Base-by-base conservation (phyloP, 2,113 vertebrate genomes). In the Silurus asotus region DNA sequence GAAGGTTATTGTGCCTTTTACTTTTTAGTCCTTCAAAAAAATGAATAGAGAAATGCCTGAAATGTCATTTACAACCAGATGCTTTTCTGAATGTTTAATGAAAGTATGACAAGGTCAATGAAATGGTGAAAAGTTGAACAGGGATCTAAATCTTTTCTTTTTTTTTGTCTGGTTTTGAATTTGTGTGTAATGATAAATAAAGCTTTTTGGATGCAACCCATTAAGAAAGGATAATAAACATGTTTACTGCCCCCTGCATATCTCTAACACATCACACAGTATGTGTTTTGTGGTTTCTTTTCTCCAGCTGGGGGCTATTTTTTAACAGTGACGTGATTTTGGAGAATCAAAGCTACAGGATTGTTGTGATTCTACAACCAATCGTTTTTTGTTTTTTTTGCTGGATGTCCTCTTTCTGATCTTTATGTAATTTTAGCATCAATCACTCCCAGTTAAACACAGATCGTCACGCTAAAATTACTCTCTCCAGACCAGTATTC, bases 261-360 rank as follows among this genome's bases (percentile, higher is more conserved):
- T 59, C 76, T 62, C 45, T 86, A 58, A 65, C 76, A 37, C 25
- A 65, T 56, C 78, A 81, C 67, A 15, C 25, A 75, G 78, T 45
- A 76, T 85, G 79, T 72, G 55, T 88, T 86, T 82, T n/a, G 28
- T n/a, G 58, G 19, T 6, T 23, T 79, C 37, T 78, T 5, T 13
- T 17, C 88, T 69, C 84, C 85, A 88, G 83, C 89, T 85, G 85
- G 53, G 49, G 64, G 80, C 77, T 90, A 88, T 87, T 87, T 87
- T 77, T 84, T 58, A 87, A 84, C 78, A 9, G 58, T 65, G 72
- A 82, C 72, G 48, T 83, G 79, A 74, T 80, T 83, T 77, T 49
- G 51, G 69, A 81, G 58, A 76, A 84, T 17, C 59, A 86, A 87
- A 8, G 78, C 81, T 70, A n/a, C 61, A 53, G 59, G 59, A 88